Conservation (phyloP, 2,888 invertebrate genomes). For the Unio pictorum region DNA sequence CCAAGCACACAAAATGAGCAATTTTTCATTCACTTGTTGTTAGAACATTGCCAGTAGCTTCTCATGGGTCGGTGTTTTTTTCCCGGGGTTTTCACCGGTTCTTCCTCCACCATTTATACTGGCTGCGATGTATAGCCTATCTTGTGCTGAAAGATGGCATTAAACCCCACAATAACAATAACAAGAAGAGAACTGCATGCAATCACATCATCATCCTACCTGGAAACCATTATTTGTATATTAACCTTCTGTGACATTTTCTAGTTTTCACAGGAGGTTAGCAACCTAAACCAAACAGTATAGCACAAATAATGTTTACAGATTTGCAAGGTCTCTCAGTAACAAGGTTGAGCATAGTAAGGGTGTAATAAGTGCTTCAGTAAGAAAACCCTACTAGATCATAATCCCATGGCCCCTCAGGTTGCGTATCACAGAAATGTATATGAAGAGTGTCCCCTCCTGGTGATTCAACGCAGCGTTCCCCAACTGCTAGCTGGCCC, state of each 20-base stretch:
- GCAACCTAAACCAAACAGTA: no score
- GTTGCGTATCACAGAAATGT: slow-evolving; percentile 91
- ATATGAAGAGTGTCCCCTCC: slow-evolving; percentile 85
- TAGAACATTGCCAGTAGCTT: no score
- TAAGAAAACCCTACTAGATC: slow-evolving; percentile 76
- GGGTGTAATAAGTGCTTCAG: neutral
- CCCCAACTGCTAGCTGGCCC: slow-evolving; percentile 95
- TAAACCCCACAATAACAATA: neutral
- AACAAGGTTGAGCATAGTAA: neutral
- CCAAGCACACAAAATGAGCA: no score
- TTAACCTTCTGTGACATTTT: neutral
- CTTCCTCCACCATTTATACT: no score
- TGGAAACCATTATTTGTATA: neutral
- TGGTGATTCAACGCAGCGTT: slow-evolving; percentile 94
- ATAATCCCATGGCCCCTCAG: slow-evolving; percentile 95
- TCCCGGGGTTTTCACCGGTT: no score
- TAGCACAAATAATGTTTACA: no score
- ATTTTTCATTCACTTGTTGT: no score
- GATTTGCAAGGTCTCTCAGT: neutral
- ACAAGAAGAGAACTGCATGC: neutral
- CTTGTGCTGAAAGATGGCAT: no score
- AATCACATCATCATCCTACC: neutral
- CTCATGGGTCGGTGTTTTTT: no score
- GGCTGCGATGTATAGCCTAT: no score
- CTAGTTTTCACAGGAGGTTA: no score